Base-by-base conservation (phyloP, 2,888 invertebrate genomes). In the Melangyna quadrimaculata region DNA sequence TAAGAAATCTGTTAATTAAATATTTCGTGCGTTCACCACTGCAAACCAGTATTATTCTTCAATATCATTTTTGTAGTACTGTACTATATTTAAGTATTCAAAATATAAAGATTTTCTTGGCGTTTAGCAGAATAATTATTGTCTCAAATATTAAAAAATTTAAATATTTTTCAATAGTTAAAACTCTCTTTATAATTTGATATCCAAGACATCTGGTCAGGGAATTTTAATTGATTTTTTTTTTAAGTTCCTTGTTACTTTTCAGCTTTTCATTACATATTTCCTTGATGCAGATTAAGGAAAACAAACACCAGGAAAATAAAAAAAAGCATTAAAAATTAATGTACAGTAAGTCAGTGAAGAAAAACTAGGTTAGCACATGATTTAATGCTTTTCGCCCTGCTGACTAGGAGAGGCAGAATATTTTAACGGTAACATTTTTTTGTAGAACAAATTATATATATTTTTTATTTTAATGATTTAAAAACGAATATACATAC, bases 311-410 rank as follows among this genome's bases (percentile, higher is more conserved):
- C 32, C n/a, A n/a, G n/a, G n/a, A n/a, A n/a, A n/a, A n/a, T n/a
- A 53, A 3, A 35, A 59, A 27, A 35, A 35, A 59, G 22, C 22
- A 35, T 59, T 37, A 22, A 59, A 59, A 37, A 59, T 8, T 22
- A 59, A 37, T 59, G 3, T 37, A 24, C 59, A 59, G 37, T 22
- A 59, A 59, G 12, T 59, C 57, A 59, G 10, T 19, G 24, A 7
- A 55, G 8, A 4, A 22, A 37, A 37, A 14, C 63, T 63, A 63
- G 63, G 63, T 63, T 63, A 29, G 43, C 40, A 40, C 43, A 29
- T 63, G 40, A 63, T 63, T 63, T 29, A 43, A 63, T 63, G 24
- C 27, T 63, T 24, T 63, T 63, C 17, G 17, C 40, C 35, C n/a
- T 24, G 17, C 17, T 63, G 63, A 43, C 10, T n/a, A n/a, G n/a